phyloP scores from a whole-genome alignment of 1,140 invertebrate genomes.

The Carcinoscorpius rotundicauda region DNA sequence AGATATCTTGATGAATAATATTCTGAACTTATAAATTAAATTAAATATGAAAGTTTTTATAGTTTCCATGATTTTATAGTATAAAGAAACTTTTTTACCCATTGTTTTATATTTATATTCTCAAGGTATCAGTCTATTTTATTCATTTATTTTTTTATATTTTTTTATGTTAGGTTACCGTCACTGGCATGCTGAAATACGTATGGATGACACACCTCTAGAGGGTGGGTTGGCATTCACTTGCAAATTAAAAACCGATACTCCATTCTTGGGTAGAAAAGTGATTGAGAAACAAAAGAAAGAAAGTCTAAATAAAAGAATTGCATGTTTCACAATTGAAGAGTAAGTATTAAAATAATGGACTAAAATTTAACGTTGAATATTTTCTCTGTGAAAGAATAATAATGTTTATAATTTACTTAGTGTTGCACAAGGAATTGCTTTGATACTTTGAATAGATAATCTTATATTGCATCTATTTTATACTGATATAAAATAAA shows the following conservation, averaged over 20 bases:
- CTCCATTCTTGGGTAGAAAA: conserved; percentile 60
- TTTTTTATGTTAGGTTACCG: conserved; percentile 53
- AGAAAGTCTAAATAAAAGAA: conserved; percentile 54
- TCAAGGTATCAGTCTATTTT: not conserved
- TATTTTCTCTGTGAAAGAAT: not conserved
- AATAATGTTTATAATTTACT: no score
- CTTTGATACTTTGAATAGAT: no score
- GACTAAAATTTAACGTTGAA: not conserved
- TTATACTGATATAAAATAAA: no score
- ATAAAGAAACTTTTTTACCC: no score
- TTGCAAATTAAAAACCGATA: conserved; percentile 52
- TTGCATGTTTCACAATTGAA: conserved; percentile 57
- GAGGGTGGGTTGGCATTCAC: conserved; percentile 65
- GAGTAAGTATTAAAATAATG: conserved; percentile 39
- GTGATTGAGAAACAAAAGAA: conserved; percentile 47
- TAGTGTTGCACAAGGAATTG: no score
- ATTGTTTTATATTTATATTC: no score
- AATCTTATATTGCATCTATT: no score
- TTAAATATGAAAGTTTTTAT: no score
- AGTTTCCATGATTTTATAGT: no score
- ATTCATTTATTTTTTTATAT: conserved; percentile 3
- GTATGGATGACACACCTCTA: conserved; percentile 68
- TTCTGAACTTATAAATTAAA: no score
- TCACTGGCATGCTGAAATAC: conserved; percentile 67
- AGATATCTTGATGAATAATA: no score